Conservation (phyloP, 1,140 invertebrate genomes). For the Halesus radiatus region DNA sequence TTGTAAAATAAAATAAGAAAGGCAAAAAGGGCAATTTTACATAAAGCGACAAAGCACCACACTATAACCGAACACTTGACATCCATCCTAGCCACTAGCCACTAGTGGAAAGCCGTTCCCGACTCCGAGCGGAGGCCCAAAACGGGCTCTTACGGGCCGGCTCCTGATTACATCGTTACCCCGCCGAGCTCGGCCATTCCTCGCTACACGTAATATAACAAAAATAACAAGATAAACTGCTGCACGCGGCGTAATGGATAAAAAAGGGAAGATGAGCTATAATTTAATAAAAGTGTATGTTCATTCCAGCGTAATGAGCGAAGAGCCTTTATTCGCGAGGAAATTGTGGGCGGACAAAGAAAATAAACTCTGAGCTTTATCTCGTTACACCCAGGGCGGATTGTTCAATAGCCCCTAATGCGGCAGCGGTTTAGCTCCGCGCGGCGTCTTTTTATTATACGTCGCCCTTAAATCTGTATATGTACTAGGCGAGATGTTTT, state of each 20-base stretch:
- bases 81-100: neutral
- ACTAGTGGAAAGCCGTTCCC: slow-evolving; percentile 6
- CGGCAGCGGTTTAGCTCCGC: neutral
- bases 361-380: slow-evolving; percentile 46
- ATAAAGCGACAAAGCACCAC: neutral
- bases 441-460: neutral
- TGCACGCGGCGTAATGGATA: slow-evolving; percentile 38
- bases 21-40: too few species aligned
- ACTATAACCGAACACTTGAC: neutral
- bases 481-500: too few species aligned
- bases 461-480: neutral
- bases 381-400: slow-evolving; percentile 17
- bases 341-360: slow-evolving; percentile 38
- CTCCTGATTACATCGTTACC: slow-evolving; percentile 55
- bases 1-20: too few species aligned
- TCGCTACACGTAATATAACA: slow-evolving; percentile 51
- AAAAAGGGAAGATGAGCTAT: slow-evolving; percentile 54
- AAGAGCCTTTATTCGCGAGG: slow-evolving; percentile 30
- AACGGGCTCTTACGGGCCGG: slow-evolving; percentile 14
- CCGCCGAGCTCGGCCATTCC: slow-evolving; percentile 46
- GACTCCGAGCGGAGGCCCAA: neutral
- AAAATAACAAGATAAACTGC: slow-evolving; percentile 53
- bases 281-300: slow-evolving; percentile 56
- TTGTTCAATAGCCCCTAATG: slow-evolving; percentile 34
- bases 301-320: slow-evolving; percentile 52